Conservation (phyloP, 1,140 invertebrate species). For the Drosophila lini region DNA sequence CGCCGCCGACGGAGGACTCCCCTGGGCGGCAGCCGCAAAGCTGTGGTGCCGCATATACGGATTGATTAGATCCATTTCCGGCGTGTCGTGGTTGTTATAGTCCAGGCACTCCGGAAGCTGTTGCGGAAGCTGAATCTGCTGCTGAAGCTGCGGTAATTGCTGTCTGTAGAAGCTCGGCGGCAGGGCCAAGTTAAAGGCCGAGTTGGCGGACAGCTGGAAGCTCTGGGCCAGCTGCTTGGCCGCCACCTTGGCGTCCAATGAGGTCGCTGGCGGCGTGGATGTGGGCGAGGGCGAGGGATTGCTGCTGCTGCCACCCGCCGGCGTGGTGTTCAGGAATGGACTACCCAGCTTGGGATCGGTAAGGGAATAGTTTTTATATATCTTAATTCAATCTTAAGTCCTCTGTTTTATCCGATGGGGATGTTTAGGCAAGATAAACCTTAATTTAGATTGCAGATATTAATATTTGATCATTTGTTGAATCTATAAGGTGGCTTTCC, state of each 20-base stretch:
- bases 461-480: not conserved
- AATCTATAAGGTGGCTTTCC: not conserved
- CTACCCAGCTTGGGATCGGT: conserved; percentile 81
- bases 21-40: conserved; percentile 71
- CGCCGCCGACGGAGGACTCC: conserved; percentile 66
- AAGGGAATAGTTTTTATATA: not conserved
- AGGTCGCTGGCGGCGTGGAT: conserved; percentile 20
- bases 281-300: conserved; percentile 58
- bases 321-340: conserved; percentile 74
- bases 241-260: conserved; percentile 37
- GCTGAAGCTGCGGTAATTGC: conserved; percentile 28
- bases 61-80: conserved; percentile 80
- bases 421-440: not conserved
- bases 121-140: conserved; percentile 22
- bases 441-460: too few species aligned
- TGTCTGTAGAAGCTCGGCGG: conserved; percentile 63
- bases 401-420: too few species aligned
- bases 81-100: conserved; percentile 39
- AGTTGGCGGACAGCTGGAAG: conserved; percentile 78
- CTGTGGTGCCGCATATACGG: conserved; percentile 83
- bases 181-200: conserved; percentile 78
- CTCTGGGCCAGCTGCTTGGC: conserved; percentile 69
- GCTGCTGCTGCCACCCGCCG: conserved; percentile 69
- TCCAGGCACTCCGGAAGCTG: conserved; percentile 46
- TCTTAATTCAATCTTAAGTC: not conserved